Evolutionary conservation across 2,797 vertebrate genomes (phyloP), one percentile per base, ranked within the genome.

Genomic region (Notoglanidium macrostoma): DNA sequence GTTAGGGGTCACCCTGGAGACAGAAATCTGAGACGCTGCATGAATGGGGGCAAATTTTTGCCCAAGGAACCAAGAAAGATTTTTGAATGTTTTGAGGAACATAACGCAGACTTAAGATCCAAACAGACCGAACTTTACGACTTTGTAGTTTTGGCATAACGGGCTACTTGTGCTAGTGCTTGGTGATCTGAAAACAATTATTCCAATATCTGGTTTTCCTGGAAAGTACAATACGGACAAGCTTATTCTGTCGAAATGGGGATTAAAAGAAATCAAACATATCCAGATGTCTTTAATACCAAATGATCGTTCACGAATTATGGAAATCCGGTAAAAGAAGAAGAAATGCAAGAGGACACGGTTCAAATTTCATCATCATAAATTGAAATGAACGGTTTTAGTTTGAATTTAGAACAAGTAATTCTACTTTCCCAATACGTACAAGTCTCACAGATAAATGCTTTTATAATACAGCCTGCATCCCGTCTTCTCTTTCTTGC

Each of bases 21-120:
- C 87, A 89, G 80, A 89, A 87, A 88, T 89, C 87, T 88, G 87
- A 91, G 90, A 54, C 83, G 88, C 44, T 86, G 85, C 63, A 19
- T 51, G 14, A 83, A 87, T 67, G 19, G 88, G 83, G 85, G 86
- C 86, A 85, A 67, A 57, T 84, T 76, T 84, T 89, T 84, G 67
- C 84, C 80, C 51, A 85, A 84, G 83, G 83, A 59, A 57, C 32
- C 77, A 46, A 90, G 57, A 89, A 81, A 84, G 73, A 86, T 83
- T 83, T 83, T 85, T 46, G 46, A n/a, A 76, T 15, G 3, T 74
- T 29, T 74, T n/a, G 11, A n/a, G 46, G 2, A 76, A 54, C 17
- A 72, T 5, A 32, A 49, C 4, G 51, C 29, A 29, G 12, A 23
- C 21, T 26, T 26, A 3, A 57, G 23, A 6, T 79, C 17, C n/a